These are phyloP conservation scores for Cydia splendana DNA, from an alignment of 1,140 invertebrate species.

Conservation along the genomic window DNA sequence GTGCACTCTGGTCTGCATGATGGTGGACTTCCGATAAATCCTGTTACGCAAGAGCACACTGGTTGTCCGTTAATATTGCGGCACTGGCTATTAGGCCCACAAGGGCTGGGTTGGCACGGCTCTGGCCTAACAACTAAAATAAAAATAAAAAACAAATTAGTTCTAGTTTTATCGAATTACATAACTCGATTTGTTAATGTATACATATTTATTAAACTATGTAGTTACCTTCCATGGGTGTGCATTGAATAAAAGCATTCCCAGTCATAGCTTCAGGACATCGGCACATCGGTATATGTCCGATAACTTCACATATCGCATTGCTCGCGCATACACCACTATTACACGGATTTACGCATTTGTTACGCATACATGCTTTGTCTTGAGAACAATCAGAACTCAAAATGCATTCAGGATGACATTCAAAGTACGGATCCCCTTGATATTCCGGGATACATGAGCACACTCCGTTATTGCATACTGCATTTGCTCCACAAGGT, in stretches of 20 bases:
- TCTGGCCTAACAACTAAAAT: conserved; percentile 58
- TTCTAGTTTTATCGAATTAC: not conserved
- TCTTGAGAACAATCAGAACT: conserved; percentile 82
- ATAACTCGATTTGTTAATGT: not conserved
- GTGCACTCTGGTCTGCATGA: conserved; percentile 86
- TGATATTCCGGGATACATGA: conserved; percentile 82
- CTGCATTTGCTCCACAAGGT: conserved; percentile 86
- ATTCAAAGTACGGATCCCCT: conserved; percentile 82
- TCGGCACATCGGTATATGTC: conserved; percentile 84
- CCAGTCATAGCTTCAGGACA: conserved; percentile 85
- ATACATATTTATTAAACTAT: not conserved
- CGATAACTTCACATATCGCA: conserved; percentile 85
- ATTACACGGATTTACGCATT: conserved; percentile 83
- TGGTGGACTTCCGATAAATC: conserved; percentile 89
- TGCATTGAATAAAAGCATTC: conserved; percentile 87
- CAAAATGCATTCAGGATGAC: conserved; percentile 83
- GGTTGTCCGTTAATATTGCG: conserved; percentile 84
- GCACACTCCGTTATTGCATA: conserved; percentile 85
- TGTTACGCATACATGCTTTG: conserved; percentile 82
- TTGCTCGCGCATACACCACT: conserved; percentile 83
- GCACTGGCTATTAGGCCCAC: conserved; percentile 85
- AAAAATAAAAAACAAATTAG: conserved; percentile 42
- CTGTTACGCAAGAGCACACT: conserved; percentile 86
- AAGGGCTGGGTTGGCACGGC: conserved; percentile 82
- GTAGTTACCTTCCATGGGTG: conserved; percentile 78